Percentiles rank a stretch among this genome's conserved stretches.
phyloP scores from a whole-genome alignment of 1,140 invertebrate species.

The Trissolcus basalis region DNA sequence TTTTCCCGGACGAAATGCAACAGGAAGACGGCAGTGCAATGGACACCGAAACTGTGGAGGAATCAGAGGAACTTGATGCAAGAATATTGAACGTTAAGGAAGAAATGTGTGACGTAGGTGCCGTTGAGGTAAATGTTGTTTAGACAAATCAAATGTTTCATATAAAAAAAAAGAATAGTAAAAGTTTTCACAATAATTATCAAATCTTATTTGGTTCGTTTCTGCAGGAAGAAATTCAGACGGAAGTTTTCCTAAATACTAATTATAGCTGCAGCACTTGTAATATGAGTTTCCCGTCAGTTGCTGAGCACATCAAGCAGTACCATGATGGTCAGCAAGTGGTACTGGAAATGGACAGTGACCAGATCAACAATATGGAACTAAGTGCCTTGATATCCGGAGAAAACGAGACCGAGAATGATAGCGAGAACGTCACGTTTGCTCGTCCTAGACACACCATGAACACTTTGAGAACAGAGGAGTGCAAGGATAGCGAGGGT shows the following conservation, averaged over 20 bases:
- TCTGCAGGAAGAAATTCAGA: constrained; percentile 50
- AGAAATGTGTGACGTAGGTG: constrained; percentile 61
- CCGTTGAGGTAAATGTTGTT: constrained; percentile 28
- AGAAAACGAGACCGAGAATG: background rate
- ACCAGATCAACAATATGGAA: constrained; percentile 62
- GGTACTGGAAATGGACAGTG: constrained; percentile 76
- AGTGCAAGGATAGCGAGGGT: constrained; percentile 76
- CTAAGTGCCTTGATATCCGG: constrained; percentile 35
- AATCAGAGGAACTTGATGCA: constrained; percentile 58
- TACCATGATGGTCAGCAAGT: constrained; percentile 82
- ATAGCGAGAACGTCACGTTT: constrained; percentile 31
- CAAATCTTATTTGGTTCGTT: background rate
- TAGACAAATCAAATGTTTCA: background rate
- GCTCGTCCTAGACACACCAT: constrained; percentile 66
- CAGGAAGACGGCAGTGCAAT: constrained; percentile 57
- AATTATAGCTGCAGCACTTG: constrained; percentile 81
- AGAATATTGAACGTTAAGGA: constrained; percentile 66
- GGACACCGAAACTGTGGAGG: constrained; percentile 49
- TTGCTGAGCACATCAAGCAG: constrained; percentile 80
- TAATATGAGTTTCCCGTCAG: constrained; percentile 79
- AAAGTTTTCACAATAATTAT: no score
- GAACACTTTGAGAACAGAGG: constrained; percentile 74
- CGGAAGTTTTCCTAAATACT: constrained; percentile 60
- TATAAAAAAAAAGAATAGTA: no score
- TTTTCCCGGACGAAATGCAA: constrained; percentile 52